These are phyloP conservation scores for Moxostoma hubbsi DNA, from an alignment of 2,797 vertebrate species.

Conservation along the genomic window DNA sequence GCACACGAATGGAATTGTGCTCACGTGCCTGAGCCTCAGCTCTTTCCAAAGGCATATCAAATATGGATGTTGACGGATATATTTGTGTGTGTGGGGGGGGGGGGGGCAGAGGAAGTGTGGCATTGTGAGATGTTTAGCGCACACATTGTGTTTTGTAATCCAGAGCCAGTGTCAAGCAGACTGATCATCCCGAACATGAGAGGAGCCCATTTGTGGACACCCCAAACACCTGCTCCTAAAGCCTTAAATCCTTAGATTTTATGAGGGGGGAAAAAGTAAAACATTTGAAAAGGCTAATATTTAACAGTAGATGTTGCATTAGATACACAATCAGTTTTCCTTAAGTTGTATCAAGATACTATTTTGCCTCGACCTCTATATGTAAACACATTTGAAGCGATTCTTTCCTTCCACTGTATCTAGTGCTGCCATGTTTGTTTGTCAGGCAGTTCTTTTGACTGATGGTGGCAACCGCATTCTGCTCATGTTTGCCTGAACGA, in stretches of 20 bases:
- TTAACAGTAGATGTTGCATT: no score
- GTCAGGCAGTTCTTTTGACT: background rate
- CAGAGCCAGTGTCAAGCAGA: constrained; percentile 7
- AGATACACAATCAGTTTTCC: no score
- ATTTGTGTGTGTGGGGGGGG: no score
- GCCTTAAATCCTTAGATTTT: background rate
- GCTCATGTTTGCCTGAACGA: constrained; percentile 24
- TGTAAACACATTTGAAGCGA: constrained; percentile 9
- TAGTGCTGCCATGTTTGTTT: constrained; percentile 36
- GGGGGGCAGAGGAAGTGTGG: background rate
- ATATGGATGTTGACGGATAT: constrained; percentile 4
- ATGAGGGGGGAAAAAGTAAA: no score
- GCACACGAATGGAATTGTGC: background rate
- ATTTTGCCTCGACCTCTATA: constrained; percentile 8
- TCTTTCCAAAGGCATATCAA: background rate
- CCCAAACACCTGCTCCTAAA: constrained; percentile 3
- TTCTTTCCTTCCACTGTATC: background rate
- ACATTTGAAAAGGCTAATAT: no score
- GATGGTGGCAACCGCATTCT: constrained; percentile 11
- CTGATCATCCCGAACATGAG: constrained; percentile 17
- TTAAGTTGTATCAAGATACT: background rate
- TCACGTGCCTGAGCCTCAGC: background rate
- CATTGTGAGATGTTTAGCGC: constrained; percentile 19
- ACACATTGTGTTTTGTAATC: constrained; percentile 15
- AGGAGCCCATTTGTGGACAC: background rate